Percentiles rank a stretch among this genome's conserved stretches.
These are phyloP conservation scores for Hymenopus coronatus DNA, from an alignment of 2,888 invertebrate genomes.

Conservation along the genomic window DNA sequence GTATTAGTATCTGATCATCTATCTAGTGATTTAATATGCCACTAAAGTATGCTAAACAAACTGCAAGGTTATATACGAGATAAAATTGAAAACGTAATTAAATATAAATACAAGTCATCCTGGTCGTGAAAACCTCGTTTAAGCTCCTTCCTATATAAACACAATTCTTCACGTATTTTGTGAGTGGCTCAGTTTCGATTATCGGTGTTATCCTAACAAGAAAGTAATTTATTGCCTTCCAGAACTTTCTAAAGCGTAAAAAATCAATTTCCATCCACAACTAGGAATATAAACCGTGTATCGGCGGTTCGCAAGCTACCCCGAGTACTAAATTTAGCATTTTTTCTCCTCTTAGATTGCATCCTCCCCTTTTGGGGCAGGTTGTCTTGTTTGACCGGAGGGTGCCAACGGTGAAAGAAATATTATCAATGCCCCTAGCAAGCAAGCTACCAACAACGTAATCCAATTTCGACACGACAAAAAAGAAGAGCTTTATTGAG, in stretches of 20 bases:
- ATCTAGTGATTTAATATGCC: too few relatives aligned
- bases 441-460: not conserved
- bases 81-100: too few relatives aligned
- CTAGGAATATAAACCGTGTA: not conserved
- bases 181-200: not conserved
- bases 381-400: not conserved
- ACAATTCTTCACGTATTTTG: not conserved
- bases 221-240: not conserved
- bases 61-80: too few relatives aligned
- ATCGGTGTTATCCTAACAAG: not conserved
- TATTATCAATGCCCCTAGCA: not conserved
- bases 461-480: not conserved
- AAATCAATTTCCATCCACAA: not conserved
- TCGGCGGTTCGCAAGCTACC: not conserved
- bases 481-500: not conserved
- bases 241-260: not conserved
- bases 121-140: too few relatives aligned
- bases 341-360: not conserved
- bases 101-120: too few relatives aligned
- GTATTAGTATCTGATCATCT: too few relatives aligned
- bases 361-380: not conserved
- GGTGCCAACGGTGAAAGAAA: not conserved
- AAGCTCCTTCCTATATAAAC: not conserved
- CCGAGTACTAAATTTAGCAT: not conserved
- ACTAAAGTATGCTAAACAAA: too few relatives aligned